These are phyloP conservation scores for Xenotilapia caudafasciata DNA, from an alignment of 2,113 vertebrate genomes.

Conservation along the genomic window DNA sequence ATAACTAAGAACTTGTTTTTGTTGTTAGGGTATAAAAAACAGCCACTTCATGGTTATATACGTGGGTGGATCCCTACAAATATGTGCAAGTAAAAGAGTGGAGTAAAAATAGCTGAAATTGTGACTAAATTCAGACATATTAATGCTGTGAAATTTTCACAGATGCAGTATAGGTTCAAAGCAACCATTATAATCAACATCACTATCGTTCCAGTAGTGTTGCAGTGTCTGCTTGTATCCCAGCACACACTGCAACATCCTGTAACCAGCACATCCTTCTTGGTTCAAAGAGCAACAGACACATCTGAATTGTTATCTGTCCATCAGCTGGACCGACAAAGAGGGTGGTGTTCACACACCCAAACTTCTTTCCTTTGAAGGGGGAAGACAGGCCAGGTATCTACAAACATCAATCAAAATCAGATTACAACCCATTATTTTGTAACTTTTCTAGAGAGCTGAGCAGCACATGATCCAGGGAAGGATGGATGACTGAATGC, in stretches of 20 bases:
- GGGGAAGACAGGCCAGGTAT: background rate
- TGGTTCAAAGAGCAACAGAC: background rate
- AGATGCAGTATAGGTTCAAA: background rate
- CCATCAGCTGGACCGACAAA: background rate
- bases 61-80: background rate
- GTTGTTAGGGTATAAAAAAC: background rate
- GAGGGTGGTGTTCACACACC: background rate
- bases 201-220: background rate
- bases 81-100: background rate
- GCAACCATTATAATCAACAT: background rate
- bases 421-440: background rate
- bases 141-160: background rate
- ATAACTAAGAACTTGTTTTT: background rate
- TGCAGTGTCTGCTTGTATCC: background rate
- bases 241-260: background rate
- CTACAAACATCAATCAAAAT: background rate
- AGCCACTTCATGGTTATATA: background rate
- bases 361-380: background rate
- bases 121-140: background rate
- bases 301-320: background rate
- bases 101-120: background rate
- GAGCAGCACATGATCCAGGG: background rate
- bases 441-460: background rate
- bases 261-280: background rate
- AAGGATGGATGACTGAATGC: background rate